These are phyloP conservation scores for Drosophila borborema DNA, from an alignment of 2,888 invertebrate genomes.

Conservation along the genomic window DNA sequence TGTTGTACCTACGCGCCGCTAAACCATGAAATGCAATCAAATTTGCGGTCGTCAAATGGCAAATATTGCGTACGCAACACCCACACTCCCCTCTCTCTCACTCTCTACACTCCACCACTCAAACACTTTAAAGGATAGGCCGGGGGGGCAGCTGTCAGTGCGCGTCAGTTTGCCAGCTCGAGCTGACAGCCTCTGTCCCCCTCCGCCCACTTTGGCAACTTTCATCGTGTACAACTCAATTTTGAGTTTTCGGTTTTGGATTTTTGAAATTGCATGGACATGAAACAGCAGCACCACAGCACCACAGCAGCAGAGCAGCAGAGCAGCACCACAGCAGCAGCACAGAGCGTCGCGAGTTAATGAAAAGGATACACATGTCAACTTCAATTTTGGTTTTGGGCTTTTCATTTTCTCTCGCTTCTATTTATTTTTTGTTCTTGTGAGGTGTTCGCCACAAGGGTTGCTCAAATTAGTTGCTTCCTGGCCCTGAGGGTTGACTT, in stretches of 20 bases:
- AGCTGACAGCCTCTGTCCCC: conserved; percentile 71
- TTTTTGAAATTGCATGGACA: conserved; percentile 66
- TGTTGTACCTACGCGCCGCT: conserved; percentile 77
- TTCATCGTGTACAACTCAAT: conserved; percentile 77
- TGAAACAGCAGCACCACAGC: conserved; percentile 46
- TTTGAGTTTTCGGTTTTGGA: conserved; percentile 69
- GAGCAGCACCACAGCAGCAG: conserved; percentile 26
- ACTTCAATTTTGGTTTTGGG: conserved; percentile 79
- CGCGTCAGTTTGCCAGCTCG: conserved; percentile 77
- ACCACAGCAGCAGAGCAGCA: conserved; percentile 16
- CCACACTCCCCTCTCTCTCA: conserved; percentile 21
- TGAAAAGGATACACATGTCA: conserved; percentile 85
- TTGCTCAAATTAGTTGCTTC: conserved; percentile 78
- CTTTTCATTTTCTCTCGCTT: conserved; percentile 34
- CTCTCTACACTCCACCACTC: neutral
- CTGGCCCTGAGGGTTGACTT: conserved; percentile 67
- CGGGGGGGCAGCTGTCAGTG: conserved; percentile 60
- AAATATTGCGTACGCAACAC: conserved; percentile 72
- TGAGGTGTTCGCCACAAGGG: conserved; percentile 71
- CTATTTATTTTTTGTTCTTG: conserved; percentile 25
- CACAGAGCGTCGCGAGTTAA: conserved; percentile 81
- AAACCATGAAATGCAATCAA: conserved; percentile 85
- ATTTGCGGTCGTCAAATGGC: conserved; percentile 84
- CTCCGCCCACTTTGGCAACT: conserved; percentile 28
- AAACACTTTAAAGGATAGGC: conserved; percentile 59